Evolutionary conservation across 2,888 invertebrate species (phyloP).

Genomic region (Heliconius aoede): DNA sequence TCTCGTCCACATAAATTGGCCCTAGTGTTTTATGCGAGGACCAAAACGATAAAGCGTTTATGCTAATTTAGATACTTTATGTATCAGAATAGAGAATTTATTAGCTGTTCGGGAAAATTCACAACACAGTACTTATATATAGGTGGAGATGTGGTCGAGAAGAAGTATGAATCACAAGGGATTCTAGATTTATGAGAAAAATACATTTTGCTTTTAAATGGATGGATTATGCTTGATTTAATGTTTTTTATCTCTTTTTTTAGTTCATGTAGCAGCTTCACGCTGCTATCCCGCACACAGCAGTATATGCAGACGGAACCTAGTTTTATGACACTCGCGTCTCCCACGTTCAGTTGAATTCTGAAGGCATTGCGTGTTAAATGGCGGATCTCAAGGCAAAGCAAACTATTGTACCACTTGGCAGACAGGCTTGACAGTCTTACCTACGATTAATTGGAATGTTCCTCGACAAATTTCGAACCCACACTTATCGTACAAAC

Average conservation of each 20-base stretch:
- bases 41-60: conserved; percentile 60
- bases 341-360: too few relatives aligned
- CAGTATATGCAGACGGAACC: too few relatives aligned
- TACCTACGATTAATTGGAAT: background rate
- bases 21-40: conserved; percentile 52
- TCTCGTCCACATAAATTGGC: conserved; percentile 49
- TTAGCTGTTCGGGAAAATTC: conserved; percentile 51
- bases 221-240: conserved; percentile 14
- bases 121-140: conserved; percentile 29
- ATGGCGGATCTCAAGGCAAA: too few relatives aligned
- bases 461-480: background rate
- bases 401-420: too few relatives aligned
- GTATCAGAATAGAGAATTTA: conserved; percentile 60
- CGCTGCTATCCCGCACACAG: too few relatives aligned
- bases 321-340: too few relatives aligned
- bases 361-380: too few relatives aligned
- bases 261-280: background rate
- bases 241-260: background rate
- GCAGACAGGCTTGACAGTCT: background rate
- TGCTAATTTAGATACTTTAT: conserved; percentile 62
- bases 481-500: background rate
- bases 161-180: conserved; percentile 23
- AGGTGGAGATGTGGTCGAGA: conserved; percentile 28
- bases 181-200: background rate
- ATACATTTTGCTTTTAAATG: conserved; percentile 5